Base-by-base conservation (phyloP, 2,888 invertebrate species). In the Lydus trimaculatus region DNA sequence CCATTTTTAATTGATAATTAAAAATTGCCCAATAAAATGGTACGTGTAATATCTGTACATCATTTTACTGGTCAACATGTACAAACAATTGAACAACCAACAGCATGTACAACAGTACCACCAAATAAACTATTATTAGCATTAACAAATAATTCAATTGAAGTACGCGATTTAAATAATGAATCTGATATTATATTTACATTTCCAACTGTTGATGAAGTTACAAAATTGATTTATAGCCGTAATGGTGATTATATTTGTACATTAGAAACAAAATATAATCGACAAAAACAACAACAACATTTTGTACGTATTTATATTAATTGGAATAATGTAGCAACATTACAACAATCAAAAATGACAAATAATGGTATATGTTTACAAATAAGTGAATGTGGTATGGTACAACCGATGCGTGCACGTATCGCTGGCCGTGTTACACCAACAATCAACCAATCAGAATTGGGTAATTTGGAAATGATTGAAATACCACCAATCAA, bases 341-440 rank as follows among this genome's bases (percentile, higher is more conserved):
- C 86, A 0, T 75, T 85, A 68, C 85, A 85, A 73, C 86, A 86
- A 67, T 85, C 85, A 0, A 86, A 85, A 78, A 85, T 85, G 86
- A 86, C 84, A 5, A 82, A 76, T 62, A 83, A 84, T 69, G 77
- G 87, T 77, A 75, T 83, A 23, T 83, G 84, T 75, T 76, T 85
- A 68, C 82, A 84, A 11, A 79, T 81, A 4, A 82, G 84, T 0
- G 84, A 85, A 72, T 85, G 84, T 74, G 84, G 84, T 59, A 87
- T 84, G 81, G 87, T 84, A 48, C 88, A 88, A 66, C 87, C 89
- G 0, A 89, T 91, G 88, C 85, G 91, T 67, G 91, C 91, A 20
- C 85, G 93, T 64, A 92, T 93, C 67, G 93, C 93, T 2, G 93
- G 92, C 0, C 86, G 91, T 77, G 92, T 92, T 0, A 93, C 92